Evolutionary conservation across 2,888 invertebrate species (phyloP), one percentile per base, ranked within the genome.

Genomic region (Tribolium freemani): DNA sequence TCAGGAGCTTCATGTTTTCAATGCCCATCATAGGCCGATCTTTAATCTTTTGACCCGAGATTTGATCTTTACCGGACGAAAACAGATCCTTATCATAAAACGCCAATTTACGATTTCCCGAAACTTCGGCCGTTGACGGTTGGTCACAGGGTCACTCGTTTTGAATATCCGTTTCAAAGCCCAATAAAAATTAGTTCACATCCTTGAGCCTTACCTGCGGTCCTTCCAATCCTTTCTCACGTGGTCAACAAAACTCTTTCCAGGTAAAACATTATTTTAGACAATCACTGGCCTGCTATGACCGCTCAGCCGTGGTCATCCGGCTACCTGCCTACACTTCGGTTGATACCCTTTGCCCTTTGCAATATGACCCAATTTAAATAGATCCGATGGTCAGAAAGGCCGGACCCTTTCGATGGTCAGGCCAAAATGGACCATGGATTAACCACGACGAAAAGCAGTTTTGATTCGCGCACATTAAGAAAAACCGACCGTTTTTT

Each of bases 41-140:
- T 84, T 84, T 83, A 84, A 83, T 83, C 84, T 83, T 81, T 84
- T 84, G 84, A 84, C 84, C 84, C 76, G 75, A 81, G 77, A 77
- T 77, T 75, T 72, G 77, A 77, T 77, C 75, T 76, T 75, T 74
- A 48, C 58, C 56, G 57, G 56, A 44, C 68, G 68, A 69, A 13
- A 21, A 13, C 48, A 63, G 58, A 58, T 50, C 38, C 21, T 64
- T 64, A 64, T 64, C 64, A 44, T 20, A 5, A 26, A 20, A 38
- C 44, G 3, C 54, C 44, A 16, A 53, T 64, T 64, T 64, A 64
- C 44, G 21, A 38, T 64, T 26, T 26, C 26, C 26, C 5, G 3
- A 26, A 26, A 26, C 26, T 5, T 5, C 3, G 26, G 3, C 26
- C 26, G 26, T 38, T 38, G 61, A 63, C 38, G 51, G 30, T 64